These are phyloP conservation scores for Pseudomyrmex gracilis DNA, from an alignment of 1,140 invertebrate genomes.

Conservation along the genomic window DNA sequence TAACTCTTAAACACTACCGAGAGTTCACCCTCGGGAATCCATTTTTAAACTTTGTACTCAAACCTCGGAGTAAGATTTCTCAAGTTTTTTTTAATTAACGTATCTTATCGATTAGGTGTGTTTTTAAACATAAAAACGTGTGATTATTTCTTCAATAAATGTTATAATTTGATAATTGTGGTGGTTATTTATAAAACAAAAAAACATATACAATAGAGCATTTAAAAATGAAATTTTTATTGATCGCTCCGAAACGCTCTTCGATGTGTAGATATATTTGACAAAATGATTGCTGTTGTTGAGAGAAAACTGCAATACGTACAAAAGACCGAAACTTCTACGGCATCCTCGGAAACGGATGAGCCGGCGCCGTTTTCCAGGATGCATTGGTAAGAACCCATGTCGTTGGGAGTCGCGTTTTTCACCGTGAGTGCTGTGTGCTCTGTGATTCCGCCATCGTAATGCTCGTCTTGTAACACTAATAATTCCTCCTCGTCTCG, in stretches of 20 bases:
- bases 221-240: too few relatives aligned
- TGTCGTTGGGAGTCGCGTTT: conserved; percentile 91
- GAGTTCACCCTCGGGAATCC: not conserved
- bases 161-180: too few relatives aligned
- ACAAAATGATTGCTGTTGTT: not conserved
- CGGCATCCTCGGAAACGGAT: conserved; percentile 89
- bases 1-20: too few relatives aligned
- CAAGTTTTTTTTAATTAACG: too few relatives aligned
- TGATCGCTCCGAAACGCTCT: too few relatives aligned
- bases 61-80: too few relatives aligned
- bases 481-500: conserved; percentile 89
- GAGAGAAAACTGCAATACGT: conserved; percentile 84
- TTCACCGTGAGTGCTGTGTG: conserved; percentile 91
- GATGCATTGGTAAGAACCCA: conserved; percentile 92
- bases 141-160: too few relatives aligned
- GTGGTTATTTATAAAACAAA: too few relatives aligned
- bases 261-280: not conserved
- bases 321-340: conserved; percentile 93
- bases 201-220: too few relatives aligned
- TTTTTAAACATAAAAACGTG: too few relatives aligned
- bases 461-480: conserved; percentile 88
- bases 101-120: too few relatives aligned
- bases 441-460: conserved; percentile 90
- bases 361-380: conserved; percentile 91
- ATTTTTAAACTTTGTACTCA: too few relatives aligned